Percentiles rank a stretch among this genome's conserved stretches.
phyloP scores from a whole-genome alignment of 1,140 invertebrate species.

The Drosophila orena region DNA sequence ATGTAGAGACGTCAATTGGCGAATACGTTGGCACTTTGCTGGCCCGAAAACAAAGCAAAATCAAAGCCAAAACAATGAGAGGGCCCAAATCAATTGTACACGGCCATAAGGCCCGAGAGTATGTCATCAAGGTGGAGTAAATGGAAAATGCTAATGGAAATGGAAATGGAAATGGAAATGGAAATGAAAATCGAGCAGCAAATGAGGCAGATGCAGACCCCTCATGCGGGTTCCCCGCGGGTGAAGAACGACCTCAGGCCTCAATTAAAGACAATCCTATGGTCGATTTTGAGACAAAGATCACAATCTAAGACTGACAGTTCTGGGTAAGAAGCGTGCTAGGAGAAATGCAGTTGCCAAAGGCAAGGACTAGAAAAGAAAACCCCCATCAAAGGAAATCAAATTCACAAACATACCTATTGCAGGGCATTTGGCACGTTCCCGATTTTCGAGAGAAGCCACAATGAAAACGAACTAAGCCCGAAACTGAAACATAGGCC shows the following conservation, averaged over 20 bases:
- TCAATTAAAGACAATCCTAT: conserved; percentile 54
- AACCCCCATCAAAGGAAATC: conserved; percentile 15
- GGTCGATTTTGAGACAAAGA: conserved; percentile 53
- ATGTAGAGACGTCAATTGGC: conserved; percentile 73
- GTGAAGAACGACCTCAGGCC: conserved; percentile 21
- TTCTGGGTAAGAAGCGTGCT: conserved; percentile 42
- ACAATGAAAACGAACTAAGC: conserved; percentile 27
- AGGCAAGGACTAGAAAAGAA: conserved; percentile 4
- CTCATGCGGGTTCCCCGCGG: conserved; percentile 45
- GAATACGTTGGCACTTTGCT: conserved; percentile 52
- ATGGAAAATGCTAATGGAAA: conserved; percentile 9
- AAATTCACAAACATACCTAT: conserved; percentile 8
- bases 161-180: conserved; percentile 29
- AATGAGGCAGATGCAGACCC: conserved; percentile 63
- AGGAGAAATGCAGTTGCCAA: conserved; percentile 17
- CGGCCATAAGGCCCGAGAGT: conserved; percentile 52
- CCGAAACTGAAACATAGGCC: conserved; percentile 12
- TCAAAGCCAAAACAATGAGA: conserved; percentile 26
- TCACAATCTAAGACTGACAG: conserved; percentile 41
- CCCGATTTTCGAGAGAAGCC: conserved; percentile 37
- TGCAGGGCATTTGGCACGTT: conserved; percentile 51
- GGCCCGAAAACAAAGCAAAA: conserved; percentile 28
- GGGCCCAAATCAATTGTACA: conserved; percentile 63
- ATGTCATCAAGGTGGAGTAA: conserved; percentile 56
- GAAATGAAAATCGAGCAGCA: conserved; percentile 50